Conservation (phyloP, 2,888 invertebrate genomes). For the Callyntrura guangdongensis region DNA sequence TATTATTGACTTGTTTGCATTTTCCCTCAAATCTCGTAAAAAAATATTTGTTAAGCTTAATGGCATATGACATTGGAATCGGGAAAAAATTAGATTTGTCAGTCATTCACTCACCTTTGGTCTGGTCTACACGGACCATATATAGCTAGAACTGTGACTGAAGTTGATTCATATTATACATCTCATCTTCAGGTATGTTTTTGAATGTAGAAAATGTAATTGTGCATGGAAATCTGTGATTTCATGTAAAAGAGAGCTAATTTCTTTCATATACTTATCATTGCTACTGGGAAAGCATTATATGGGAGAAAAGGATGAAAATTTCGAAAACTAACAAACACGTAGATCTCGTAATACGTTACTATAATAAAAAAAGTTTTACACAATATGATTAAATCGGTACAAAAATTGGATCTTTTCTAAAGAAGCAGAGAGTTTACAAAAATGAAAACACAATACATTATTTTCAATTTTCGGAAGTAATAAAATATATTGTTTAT, state of each 20-base stretch:
- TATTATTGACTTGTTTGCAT: conserved; percentile 43
- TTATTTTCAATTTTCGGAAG: conserved; percentile 25
- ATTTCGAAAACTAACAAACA: conserved; percentile 71
- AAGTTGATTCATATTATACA: conserved; percentile 23
- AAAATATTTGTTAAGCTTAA: conserved; percentile 58
- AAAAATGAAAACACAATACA: conserved; percentile 47
- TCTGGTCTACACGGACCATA: conserved; percentile 21
- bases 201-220: conserved; percentile 43
- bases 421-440: not conserved
- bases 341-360: conserved; percentile 79
- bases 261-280: conserved; percentile 62
- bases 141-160: conserved; percentile 38
- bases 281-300: conserved; percentile 66
- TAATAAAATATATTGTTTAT: conserved; percentile 30
- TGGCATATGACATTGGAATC: conserved; percentile 72
- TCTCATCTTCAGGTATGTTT: conserved; percentile 48
- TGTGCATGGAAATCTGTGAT: conserved; percentile 82
- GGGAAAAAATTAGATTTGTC: not conserved
- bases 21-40: conserved; percentile 61
- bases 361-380: conserved; percentile 49
- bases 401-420: conserved; percentile 76
- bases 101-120: conserved; percentile 53
- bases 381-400: conserved; percentile 77
- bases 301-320: conserved; percentile 61
- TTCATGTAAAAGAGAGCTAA: conserved; percentile 84